Evolutionary conservation across 1,140 invertebrate genomes (phyloP).

Genomic region (Nephotettix cincticeps): DNA sequence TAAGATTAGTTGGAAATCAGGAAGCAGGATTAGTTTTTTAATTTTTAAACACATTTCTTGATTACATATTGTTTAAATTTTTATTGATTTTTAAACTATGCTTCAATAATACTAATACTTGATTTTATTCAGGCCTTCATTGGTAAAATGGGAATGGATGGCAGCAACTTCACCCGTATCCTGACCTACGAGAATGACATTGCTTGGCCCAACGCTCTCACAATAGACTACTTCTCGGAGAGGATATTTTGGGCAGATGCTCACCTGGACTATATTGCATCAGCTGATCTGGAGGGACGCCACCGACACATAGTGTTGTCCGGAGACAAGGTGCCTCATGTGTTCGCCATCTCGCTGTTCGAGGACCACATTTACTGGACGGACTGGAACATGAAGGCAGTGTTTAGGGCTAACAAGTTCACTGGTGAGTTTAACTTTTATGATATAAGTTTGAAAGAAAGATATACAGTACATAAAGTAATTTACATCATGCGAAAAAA

Average conservation of each 20-base stretch:
- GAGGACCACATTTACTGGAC: slow-evolving; percentile 97
- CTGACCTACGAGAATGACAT: slow-evolving; percentile 92
- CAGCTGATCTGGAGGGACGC: slow-evolving; percentile 84
- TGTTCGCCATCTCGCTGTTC: slow-evolving; percentile 92
- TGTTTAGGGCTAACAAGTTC: slow-evolving; percentile 85
- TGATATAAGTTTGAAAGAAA: no score
- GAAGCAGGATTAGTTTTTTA: no score
- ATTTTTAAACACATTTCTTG: no score
- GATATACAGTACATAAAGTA: no score
- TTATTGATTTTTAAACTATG: no score
- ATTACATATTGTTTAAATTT: no score
- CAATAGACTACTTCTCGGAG: slow-evolving; percentile 96
- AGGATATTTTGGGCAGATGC: slow-evolving; percentile 97
- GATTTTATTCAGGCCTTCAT: slow-evolving; percentile 76
- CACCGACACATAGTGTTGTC: slow-evolving; percentile 80
- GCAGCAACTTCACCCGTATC: slow-evolving; percentile 85
- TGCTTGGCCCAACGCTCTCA: slow-evolving; percentile 97
- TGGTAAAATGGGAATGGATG: slow-evolving; percentile 97
- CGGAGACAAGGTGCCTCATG: slow-evolving; percentile 82
- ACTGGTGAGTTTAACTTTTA: slow-evolving; percentile 65
- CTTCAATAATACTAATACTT: neutral
- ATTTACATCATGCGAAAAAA: no score
- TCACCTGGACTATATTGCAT: slow-evolving; percentile 97
- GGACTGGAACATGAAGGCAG: slow-evolving; percentile 95
- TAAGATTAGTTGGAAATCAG: no score